phyloP scores from a whole-genome alignment of 64 coral and sea anemone species.

The Trachythela sp. region DNA sequence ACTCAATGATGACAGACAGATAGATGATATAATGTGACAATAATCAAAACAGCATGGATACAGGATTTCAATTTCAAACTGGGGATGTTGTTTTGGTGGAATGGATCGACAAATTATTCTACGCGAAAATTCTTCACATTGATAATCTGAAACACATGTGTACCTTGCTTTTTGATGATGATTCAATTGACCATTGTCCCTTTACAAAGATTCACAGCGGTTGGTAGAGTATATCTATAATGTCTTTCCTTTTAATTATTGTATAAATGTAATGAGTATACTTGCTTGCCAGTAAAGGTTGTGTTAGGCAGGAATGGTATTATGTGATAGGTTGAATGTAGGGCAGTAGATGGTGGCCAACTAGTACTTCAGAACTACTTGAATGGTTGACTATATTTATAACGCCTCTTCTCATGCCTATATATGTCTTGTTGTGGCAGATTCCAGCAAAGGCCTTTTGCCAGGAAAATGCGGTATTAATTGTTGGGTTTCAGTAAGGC shows the following conservation, averaged over 20 bases:
- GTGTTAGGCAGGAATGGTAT: too few species aligned
- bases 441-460: conserved; percentile 36
- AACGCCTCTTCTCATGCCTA: too few species aligned
- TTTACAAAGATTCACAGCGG: conserved; percentile 99
- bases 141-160: conserved; percentile 67
- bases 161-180: conserved; percentile 92
- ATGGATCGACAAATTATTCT: conserved; percentile 99
- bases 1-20: background rate
- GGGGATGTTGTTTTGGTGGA: conserved; percentile 97
- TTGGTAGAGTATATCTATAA: conserved; percentile 49
- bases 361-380: too few species aligned
- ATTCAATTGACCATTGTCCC: conserved; percentile 97
- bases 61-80: conserved; percentile 73
- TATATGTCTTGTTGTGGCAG: too few species aligned
- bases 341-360: too few species aligned
- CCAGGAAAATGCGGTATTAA: conserved; percentile 26
- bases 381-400: too few species aligned
- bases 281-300: too few species aligned
- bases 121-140: conserved; percentile 99
- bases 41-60: conserved; percentile 10
- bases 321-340: too few species aligned
- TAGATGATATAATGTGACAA: background rate
- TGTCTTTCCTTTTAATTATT: background rate
- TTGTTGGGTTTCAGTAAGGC: too few species aligned
- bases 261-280: background rate